These are phyloP conservation scores for Acipenser oxyrinchus DNA, from an alignment of 2,797 vertebrate genomes.

Conservation along the genomic window DNA sequence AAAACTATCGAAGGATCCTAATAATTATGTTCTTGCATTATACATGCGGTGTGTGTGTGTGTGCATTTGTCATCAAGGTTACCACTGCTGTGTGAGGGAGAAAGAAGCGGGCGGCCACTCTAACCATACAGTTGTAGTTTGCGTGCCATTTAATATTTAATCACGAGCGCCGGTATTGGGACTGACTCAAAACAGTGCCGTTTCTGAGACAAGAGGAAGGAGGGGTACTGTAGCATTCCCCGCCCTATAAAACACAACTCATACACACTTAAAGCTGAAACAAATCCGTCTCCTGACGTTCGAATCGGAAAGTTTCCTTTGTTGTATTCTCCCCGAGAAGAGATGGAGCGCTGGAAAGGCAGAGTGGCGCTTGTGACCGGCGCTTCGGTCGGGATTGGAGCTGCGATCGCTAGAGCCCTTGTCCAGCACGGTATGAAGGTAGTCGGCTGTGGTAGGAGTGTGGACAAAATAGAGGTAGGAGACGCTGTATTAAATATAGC, in stretches of 20 bases:
- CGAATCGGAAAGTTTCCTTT: conserved; percentile 3
- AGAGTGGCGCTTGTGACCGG: conserved; percentile 89
- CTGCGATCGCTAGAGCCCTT: conserved; percentile 79
- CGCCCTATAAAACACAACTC: conserved; percentile 12
- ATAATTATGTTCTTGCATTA: no score
- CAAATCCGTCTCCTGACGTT: conserved; percentile 7
- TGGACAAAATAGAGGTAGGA: conserved; percentile 85
- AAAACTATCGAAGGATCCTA: no score
- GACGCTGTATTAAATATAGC: background rate
- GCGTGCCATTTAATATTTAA: conserved; percentile 43
- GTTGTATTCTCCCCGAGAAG: background rate
- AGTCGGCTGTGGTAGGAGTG: conserved; percentile 83
- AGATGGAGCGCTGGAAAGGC: conserved; percentile 85
- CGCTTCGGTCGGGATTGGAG: conserved; percentile 86
- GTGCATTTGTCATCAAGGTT: no score
- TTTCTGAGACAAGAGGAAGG: conserved; percentile 23
- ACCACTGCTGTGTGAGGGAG: no score
- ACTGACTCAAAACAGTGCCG: conserved; percentile 25
- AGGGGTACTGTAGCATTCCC: conserved; percentile 29
- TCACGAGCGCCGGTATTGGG: conserved; percentile 44
- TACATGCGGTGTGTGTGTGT: no score
- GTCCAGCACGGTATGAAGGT: conserved; percentile 89
- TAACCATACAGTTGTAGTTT: conserved; percentile 32
- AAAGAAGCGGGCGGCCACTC: conserved; percentile 28
- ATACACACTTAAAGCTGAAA: background rate